Percentiles rank a stretch among this genome's conserved stretches.
Evolutionary conservation across 2,888 invertebrate genomes (phyloP).

Genomic region (Flexamia atlantica): DNA sequence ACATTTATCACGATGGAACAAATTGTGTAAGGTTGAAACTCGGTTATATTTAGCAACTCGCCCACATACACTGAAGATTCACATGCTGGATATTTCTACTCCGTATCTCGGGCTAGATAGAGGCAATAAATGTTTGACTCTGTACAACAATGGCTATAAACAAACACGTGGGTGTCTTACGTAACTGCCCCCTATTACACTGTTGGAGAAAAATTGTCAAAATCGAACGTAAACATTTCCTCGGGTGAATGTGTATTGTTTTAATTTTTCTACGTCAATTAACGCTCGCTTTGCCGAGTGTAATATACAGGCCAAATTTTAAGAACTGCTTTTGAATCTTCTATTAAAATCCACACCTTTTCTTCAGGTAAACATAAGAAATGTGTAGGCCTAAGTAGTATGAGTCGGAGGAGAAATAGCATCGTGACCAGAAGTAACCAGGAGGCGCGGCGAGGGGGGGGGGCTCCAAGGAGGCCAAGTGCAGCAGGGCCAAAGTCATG

Average conservation of each 20-base stretch:
- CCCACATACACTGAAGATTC: neutral
- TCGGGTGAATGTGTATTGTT: too few relatives aligned
- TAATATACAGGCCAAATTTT: too few relatives aligned
- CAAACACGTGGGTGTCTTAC: neutral
- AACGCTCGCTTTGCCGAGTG: too few relatives aligned
- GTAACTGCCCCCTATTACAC: neutral
- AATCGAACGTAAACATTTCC: too few relatives aligned
- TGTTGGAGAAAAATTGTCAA: neutral
- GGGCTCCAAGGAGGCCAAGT: constrained; percentile 19
- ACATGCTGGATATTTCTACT: neutral
- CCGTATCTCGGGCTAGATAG: neutral
- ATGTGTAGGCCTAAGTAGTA: too few relatives aligned
- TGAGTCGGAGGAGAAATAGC: too few relatives aligned
- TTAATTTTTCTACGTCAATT: too few relatives aligned
- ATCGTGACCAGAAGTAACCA: too few relatives aligned
- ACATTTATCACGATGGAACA: neutral
- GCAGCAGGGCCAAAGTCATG: constrained; percentile 40
- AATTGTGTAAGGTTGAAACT: neutral
- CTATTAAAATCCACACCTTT: too few relatives aligned
- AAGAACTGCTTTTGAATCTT: too few relatives aligned
- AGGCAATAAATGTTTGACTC: neutral
- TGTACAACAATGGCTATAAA: neutral
- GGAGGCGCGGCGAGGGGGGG: neutral
- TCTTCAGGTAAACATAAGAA: too few relatives aligned
- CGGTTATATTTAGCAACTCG: neutral